phyloP scores from a whole-genome alignment of 2,113 vertebrate species.

The Menidia beryllina region DNA sequence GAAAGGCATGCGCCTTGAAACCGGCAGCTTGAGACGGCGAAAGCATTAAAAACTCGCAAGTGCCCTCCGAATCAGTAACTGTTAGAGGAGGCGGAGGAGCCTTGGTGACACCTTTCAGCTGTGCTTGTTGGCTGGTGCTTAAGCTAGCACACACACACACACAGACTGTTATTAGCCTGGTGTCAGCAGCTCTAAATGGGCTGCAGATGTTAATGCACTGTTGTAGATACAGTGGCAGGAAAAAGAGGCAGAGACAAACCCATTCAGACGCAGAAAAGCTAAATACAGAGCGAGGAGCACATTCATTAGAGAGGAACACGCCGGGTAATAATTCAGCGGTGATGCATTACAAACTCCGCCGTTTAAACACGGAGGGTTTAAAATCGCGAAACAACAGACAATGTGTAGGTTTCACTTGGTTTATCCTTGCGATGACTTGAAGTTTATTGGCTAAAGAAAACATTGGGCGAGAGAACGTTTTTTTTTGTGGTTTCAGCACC shows the following conservation, averaged over 20 bases:
- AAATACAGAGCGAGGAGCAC: constrained; percentile 49
- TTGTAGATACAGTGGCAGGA: constrained; percentile 77
- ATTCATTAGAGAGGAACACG: constrained; percentile 44
- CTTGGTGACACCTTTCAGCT: constrained; percentile 79
- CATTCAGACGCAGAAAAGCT: constrained; percentile 57
- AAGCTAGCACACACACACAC: constrained; percentile 47
- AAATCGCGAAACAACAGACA: constrained; percentile 36
- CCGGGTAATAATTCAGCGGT: constrained; percentile 52
- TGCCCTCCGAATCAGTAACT: constrained; percentile 71
- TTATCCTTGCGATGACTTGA: background rate
- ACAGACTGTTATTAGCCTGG: constrained; percentile 79
- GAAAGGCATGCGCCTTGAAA: constrained; percentile 52
- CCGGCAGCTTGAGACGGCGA: constrained; percentile 51
- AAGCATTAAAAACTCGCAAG: constrained; percentile 15
- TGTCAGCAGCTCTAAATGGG: constrained; percentile 78
- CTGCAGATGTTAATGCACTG: constrained; percentile 83
- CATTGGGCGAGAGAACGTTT: constrained; percentile 5
- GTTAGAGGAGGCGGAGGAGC: constrained; percentile 75
- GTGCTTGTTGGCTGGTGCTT: constrained; percentile 74
- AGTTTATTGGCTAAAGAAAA: constrained; percentile 23
- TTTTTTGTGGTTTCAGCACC: background rate
- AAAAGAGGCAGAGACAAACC: constrained; percentile 68
- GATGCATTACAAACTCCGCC: constrained; percentile 46
- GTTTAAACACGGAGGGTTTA: constrained; percentile 61
- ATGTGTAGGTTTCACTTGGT: constrained; percentile 19